Conservation (phyloP, 2,797 vertebrate genomes). For the Dendrocincla tyrannina region DNA sequence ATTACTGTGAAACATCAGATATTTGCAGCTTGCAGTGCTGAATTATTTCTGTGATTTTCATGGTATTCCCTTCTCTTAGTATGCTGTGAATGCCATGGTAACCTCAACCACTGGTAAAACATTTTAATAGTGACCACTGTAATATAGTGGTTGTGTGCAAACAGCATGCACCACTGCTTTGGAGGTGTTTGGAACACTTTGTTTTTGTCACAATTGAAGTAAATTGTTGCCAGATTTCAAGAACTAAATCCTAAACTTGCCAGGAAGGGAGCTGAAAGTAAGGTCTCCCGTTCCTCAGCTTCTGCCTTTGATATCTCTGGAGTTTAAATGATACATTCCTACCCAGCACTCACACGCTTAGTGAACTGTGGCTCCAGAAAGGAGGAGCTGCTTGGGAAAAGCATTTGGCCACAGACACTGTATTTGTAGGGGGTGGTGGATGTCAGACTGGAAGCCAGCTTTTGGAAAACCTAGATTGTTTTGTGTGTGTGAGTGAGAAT, state of each 20-base stretch:
- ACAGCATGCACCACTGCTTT: constrained; percentile 13
- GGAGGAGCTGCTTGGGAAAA: background rate
- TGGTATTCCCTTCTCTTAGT: background rate
- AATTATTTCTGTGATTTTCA: constrained; percentile 8
- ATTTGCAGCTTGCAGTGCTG: background rate
- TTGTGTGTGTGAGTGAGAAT: background rate
- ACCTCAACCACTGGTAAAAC: constrained; percentile 37
- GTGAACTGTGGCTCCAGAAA: constrained; percentile 44
- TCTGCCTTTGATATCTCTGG: constrained; percentile 15
- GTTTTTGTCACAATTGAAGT: background rate
- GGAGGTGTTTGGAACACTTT: background rate
- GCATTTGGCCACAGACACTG: background rate
- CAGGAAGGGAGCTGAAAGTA: background rate
- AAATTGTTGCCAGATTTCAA: constrained; percentile 25
- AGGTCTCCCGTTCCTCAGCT: background rate
- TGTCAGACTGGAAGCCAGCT: background rate
- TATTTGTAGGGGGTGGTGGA: background rate
- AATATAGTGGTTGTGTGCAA: constrained; percentile 46
- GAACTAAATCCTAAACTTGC: background rate
- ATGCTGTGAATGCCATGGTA: constrained; percentile 25
- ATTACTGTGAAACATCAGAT: background rate
- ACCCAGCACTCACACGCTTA: background rate
- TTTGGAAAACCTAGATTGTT: constrained; percentile 11
- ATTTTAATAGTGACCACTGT: constrained; percentile 56
- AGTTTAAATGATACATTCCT: constrained; percentile 31